Conservation (phyloP, 2,888 invertebrate species). For the Scotopteryx bipunctaria region DNA sequence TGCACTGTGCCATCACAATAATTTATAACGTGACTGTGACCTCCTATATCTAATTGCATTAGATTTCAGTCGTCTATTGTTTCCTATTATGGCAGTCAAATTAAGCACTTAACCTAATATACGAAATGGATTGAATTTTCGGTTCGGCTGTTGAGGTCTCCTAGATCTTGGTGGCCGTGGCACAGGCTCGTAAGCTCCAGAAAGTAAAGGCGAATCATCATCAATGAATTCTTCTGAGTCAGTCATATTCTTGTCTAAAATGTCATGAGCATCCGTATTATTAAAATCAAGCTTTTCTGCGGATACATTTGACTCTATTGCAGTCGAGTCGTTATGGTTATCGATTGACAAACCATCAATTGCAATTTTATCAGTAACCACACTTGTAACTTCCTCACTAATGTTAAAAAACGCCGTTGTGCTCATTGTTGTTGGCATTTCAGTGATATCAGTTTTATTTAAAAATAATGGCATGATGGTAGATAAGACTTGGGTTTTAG, state of each 20-base stretch:
- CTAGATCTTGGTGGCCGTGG: constrained; percentile 70
- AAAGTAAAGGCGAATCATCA: constrained; percentile 72
- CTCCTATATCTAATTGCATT: constrained; percentile 54
- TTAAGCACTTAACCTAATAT: constrained; percentile 68
- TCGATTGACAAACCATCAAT: not conserved
- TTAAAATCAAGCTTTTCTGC: constrained; percentile 24
- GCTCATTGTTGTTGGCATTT: constrained; percentile 10
- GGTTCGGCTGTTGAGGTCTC: constrained; percentile 65
- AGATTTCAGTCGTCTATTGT: constrained; percentile 59
- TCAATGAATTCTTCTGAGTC: constrained; percentile 61
- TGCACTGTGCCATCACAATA: constrained; percentile 72
- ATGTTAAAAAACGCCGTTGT: constrained; percentile 18
- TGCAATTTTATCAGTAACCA: constrained; percentile 7
- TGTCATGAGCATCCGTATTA: constrained; percentile 36
- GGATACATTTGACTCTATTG: constrained; percentile 17
- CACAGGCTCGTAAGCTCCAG: constrained; percentile 71
- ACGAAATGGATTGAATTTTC: constrained; percentile 78
- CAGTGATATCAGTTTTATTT: constrained; percentile 18
- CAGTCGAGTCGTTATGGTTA: constrained; percentile 7
- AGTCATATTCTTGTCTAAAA: constrained; percentile 41
- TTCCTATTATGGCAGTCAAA: constrained; percentile 54
- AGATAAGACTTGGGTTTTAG: constrained; percentile 25
- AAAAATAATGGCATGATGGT: constrained; percentile 1
- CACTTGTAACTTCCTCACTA: constrained; percentile 4
- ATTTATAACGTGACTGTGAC: constrained; percentile 56